Evolutionary conservation across 2,888 invertebrate genomes (phyloP).

Genomic region (Tipula helvola): DNA sequence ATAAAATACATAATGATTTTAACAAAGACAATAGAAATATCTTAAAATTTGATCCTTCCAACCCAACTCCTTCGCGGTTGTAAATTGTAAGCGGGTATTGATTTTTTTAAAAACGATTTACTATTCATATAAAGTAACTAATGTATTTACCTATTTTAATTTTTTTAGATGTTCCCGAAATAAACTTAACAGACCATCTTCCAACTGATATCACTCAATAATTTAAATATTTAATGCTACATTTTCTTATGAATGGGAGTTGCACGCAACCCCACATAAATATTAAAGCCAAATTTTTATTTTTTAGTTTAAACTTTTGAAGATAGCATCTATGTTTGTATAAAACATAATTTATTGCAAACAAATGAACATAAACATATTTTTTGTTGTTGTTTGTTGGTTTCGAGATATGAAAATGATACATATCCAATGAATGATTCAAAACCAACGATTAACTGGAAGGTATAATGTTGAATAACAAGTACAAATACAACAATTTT

Average conservation of each 20-base stretch:
- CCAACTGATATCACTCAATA: not conserved
- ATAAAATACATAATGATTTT: no score
- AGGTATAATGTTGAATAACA: no score
- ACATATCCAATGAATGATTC: not conserved
- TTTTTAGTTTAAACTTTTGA: not conserved
- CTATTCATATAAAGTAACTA: not conserved
- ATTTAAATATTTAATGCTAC: not conserved
- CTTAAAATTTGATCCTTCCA: no score
- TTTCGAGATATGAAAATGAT: not conserved
- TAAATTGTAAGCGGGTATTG: not conserved
- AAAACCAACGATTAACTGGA: no score
- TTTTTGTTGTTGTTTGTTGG: not conserved
- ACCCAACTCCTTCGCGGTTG: not conserved
- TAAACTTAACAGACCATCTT: not conserved
- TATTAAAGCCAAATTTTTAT: not conserved
- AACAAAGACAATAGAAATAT: not conserved
- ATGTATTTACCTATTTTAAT: not conserved
- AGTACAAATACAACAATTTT: no score
- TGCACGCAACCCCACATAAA: not conserved
- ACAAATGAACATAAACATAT: not conserved
- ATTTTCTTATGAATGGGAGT: not conserved
- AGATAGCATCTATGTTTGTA: not conserved
- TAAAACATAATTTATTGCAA: not conserved
- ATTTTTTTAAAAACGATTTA: not conserved
- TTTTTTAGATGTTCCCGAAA: not conserved